Conservation (phyloP, 2,888 invertebrate genomes). For the Polydrusus pterygomalis region DNA sequence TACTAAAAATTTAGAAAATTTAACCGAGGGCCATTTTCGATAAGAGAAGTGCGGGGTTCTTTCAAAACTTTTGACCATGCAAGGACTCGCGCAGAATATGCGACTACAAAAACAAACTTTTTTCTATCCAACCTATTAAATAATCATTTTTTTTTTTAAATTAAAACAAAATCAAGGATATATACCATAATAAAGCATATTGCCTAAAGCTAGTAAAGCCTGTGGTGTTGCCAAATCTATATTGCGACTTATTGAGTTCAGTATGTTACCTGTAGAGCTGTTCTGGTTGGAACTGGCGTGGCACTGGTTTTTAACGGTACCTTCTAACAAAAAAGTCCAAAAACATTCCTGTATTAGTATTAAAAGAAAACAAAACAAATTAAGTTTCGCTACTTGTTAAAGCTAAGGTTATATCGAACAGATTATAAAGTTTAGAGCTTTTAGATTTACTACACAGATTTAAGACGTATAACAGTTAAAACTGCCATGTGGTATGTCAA, state of each 20-base stretch:
- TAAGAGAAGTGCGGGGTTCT: too few species aligned
- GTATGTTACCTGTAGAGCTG: conserved; percentile 80
- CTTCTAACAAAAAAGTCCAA: conserved; percentile 68
- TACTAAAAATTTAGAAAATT: too few species aligned
- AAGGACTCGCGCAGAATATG: too few species aligned
- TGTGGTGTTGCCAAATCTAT: conserved; percentile 43
- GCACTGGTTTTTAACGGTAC: conserved; percentile 74
- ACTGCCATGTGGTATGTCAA: too few species aligned
- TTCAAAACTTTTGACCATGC: too few species aligned
- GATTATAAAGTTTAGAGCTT: conserved; percentile 12
- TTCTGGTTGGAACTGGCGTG: conserved; percentile 78
- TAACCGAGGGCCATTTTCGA: too few species aligned
- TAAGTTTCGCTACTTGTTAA: conserved; percentile 20
- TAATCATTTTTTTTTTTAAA: background rate
- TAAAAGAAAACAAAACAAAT: conserved; percentile 47
- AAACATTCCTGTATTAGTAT: conserved; percentile 55
- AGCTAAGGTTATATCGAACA: conserved; percentile 26
- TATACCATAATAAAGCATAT: conserved; percentile 18
- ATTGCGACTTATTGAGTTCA: conserved; percentile 45
- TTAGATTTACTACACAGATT: background rate
- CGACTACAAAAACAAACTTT: background rate
- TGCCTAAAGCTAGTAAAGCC: conserved; percentile 45
- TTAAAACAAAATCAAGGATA: conserved; percentile 12
- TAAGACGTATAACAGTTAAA: too few species aligned
- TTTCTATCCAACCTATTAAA: background rate